Evolutionary conservation across 2,113 vertebrate genomes (phyloP), one percentile per base, ranked within the genome.

Genomic region (Dipodomys stephensi): DNA sequence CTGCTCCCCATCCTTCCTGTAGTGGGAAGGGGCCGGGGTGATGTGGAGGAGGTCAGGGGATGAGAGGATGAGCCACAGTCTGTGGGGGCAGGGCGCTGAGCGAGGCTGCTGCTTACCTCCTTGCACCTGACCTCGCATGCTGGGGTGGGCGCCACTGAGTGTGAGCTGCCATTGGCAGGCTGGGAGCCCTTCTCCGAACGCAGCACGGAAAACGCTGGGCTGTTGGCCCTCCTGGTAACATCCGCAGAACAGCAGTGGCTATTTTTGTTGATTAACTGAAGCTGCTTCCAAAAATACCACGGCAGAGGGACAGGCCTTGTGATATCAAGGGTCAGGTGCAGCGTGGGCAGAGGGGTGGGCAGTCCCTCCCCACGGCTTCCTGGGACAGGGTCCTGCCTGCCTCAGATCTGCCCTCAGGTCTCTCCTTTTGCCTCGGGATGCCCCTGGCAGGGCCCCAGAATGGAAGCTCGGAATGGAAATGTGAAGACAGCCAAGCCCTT

Each of bases 61-160:
- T 18, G 2, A 69, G 39, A 19, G 30, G 65, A 11, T 3, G 7
- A 35, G 46, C 32, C 23, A 1, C 13, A n/a, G 62, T 23, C 23
- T n/a, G 19, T 27, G 7, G 12, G 30, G 1, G 0, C 0, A 0
- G 9, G 18, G n/a, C 20, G 2, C 15, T 18, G 74, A 22, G 12
- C 9, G 8, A 18, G 28, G 13, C 60, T 49, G 6, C 7, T 0
- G 23, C 46, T 69, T 1, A 0, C 23, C 9, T 44, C 64, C 39
- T 16, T 15, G 30, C 20, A 28, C 53, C 32, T 25, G 67, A 39
- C 57, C 57, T 23, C 39, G 25, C 32, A 28, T 15, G 22, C 69
- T 65, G 67, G 15, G 13, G 13, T 53, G 28, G 4, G 32, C 19
- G n/a, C 32, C n/a, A 6, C 19, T 13, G 28, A 18, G 46, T 25